phyloP scores from a whole-genome alignment of 2,888 invertebrate genomes.

The Caenorhabditis panamensis region DNA sequence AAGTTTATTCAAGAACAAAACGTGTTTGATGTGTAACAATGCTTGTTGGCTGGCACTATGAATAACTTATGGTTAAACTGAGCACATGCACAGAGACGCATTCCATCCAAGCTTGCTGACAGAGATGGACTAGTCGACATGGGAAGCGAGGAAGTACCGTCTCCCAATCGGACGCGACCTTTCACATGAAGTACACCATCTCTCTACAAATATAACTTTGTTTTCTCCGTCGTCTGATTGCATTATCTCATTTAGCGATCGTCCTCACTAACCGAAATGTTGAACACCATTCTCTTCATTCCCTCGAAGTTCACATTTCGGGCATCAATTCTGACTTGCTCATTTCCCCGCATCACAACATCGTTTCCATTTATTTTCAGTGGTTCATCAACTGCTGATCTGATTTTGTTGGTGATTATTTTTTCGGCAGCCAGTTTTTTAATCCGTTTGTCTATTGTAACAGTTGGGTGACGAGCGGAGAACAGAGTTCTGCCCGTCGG shows the following conservation, averaged over 20 bases:
- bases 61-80: constrained; percentile 70
- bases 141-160: constrained; percentile 64
- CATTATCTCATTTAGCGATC: not conserved
- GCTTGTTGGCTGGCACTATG: constrained; percentile 77
- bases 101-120: constrained; percentile 79
- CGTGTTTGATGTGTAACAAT: constrained; percentile 66
- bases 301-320: constrained; percentile 69
- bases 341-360: constrained; percentile 77
- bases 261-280: constrained; percentile 74
- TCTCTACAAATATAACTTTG: constrained; percentile 55
- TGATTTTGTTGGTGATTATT: constrained; percentile 69
- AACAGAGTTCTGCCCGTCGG: constrained; percentile 75
- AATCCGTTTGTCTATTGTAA: constrained; percentile 76
- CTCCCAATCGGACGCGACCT: constrained; percentile 66
- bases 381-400: constrained; percentile 77
- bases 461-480: constrained; percentile 78
- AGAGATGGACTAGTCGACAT: constrained; percentile 79
- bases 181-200: constrained; percentile 65
- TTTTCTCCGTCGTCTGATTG: not conserved
- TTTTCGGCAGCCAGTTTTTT: constrained; percentile 67
- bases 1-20: constrained; percentile 44
- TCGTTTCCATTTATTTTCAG: constrained; percentile 74
- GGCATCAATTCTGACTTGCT: constrained; percentile 76
- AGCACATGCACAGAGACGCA: constrained; percentile 77
- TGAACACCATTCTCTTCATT: constrained; percentile 72